phyloP scores from a whole-genome alignment of 2,113 vertebrate genomes.

The Condylura cristata region DNA sequence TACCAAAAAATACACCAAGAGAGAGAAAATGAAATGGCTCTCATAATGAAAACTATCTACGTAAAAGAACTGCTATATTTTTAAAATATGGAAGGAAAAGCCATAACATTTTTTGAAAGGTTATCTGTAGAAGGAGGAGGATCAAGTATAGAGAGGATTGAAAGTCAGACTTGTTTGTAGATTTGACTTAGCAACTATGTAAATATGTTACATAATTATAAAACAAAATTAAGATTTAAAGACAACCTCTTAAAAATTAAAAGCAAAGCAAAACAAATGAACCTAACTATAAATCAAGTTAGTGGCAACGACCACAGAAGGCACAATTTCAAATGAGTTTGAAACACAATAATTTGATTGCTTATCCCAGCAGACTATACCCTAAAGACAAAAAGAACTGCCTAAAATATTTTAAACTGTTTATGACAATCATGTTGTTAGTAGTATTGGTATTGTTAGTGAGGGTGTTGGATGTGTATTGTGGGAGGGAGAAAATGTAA shows the following conservation, averaged over 20 bases:
- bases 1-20: neutral
- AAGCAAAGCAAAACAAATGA: slow-evolving; percentile 13
- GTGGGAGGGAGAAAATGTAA: neutral
- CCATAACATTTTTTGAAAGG: slow-evolving; percentile 2
- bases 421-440: slow-evolving; percentile 11
- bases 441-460: neutral
- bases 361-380: neutral
- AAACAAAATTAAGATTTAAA: slow-evolving; percentile 41
- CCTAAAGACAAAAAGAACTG: neutral
- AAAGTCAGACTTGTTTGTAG: neutral
- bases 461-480: neutral
- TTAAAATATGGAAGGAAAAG: neutral
- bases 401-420: slow-evolving; percentile 14
- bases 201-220: slow-evolving; percentile 54
- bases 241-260: slow-evolving; percentile 40
- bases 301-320: neutral
- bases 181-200: slow-evolving; percentile 24
- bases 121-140: neutral
- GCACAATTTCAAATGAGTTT: neutral
- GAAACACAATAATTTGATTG: slow-evolving; percentile 9
- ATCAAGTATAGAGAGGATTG: neutral
- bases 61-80: slow-evolving; percentile 10
- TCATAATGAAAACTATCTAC: neutral
- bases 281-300: slow-evolving; percentile 24
- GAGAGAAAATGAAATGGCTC: neutral